These are phyloP conservation scores for Orthosia gothica DNA, from an alignment of 2,888 invertebrate species.

Conservation along the genomic window DNA sequence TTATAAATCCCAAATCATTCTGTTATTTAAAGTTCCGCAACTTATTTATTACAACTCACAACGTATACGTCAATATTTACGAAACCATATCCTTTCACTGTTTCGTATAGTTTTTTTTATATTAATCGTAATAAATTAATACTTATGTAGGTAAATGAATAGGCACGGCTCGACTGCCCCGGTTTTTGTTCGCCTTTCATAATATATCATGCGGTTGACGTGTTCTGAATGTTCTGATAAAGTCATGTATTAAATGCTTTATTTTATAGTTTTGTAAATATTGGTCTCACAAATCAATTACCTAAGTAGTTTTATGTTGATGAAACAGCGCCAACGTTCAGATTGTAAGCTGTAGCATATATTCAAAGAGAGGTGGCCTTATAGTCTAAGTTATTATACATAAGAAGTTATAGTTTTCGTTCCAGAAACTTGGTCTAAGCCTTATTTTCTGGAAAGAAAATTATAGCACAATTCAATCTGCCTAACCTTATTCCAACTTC, in stretches of 20 bases:
- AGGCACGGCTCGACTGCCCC: slow-evolving; percentile 17
- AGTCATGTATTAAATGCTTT: not conserved
- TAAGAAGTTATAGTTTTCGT: too few species aligned
- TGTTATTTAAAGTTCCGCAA: slow-evolving; percentile 37
- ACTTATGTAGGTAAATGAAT: not conserved
- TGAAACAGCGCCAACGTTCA: too few species aligned
- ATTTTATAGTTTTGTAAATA: not conserved
- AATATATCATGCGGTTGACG: slow-evolving; percentile 42
- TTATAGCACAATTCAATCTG: too few species aligned
- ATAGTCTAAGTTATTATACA: too few species aligned
- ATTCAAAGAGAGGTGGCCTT: too few species aligned
- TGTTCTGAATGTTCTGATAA: slow-evolving; percentile 13
- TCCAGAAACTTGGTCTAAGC: too few species aligned
- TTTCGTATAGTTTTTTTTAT: slow-evolving; percentile 52
- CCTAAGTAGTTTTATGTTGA: not conserved
- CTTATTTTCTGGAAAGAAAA: too few species aligned
- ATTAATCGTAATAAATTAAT: slow-evolving; percentile 40
- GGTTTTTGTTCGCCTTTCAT: slow-evolving; percentile 26
- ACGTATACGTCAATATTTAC: slow-evolving; percentile 57
- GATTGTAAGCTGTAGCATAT: too few species aligned
- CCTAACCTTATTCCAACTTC: too few species aligned
- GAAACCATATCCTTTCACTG: slow-evolving; percentile 72
- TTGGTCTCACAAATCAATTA: not conserved
- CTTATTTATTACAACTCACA: slow-evolving; percentile 45
- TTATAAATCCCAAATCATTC: not conserved